Evolutionary conservation across 2,888 invertebrate species (phyloP).

Genomic region (Apamea sordens): DNA sequence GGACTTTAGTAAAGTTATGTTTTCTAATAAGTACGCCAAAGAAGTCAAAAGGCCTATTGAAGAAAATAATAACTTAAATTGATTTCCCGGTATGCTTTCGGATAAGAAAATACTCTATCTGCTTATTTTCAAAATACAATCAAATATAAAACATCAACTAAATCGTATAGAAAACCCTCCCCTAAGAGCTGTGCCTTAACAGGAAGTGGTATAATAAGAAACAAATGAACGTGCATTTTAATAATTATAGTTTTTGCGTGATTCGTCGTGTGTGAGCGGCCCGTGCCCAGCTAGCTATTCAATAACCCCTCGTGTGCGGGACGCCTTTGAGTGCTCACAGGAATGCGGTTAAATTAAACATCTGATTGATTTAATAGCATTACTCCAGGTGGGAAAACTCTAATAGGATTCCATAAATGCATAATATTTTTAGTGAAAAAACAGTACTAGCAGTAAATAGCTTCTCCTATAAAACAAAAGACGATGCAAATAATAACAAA

Average conservation of each 20-base stretch:
- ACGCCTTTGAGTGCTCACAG: slow-evolving; percentile 18
- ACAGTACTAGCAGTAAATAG: not conserved
- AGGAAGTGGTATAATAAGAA: slow-evolving; percentile 46
- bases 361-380: slow-evolving; percentile 52
- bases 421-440: slow-evolving; percentile 9
- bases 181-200: slow-evolving; percentile 31
- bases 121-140: not conserved
- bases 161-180: not conserved
- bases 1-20: not conserved
- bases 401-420: not conserved
- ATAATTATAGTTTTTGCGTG: slow-evolving; percentile 64
- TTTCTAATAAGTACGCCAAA: not conserved
- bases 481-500: slow-evolving; percentile 21
- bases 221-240: slow-evolving; percentile 38
- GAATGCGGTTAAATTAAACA: slow-evolving; percentile 30
- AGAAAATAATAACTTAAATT: not conserved
- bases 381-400: slow-evolving; percentile 39
- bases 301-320: slow-evolving; percentile 30
- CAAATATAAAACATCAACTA: not conserved
- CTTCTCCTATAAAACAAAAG: slow-evolving; percentile 18
- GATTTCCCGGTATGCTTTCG: not conserved
- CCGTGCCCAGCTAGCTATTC: slow-evolving; percentile 34
- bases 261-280: slow-evolving; percentile 68
- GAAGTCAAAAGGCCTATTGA: not conserved
- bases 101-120: not conserved